Evolutionary conservation across 2,797 vertebrate species (phyloP).

Genomic region (Trachurus trachurus): DNA sequence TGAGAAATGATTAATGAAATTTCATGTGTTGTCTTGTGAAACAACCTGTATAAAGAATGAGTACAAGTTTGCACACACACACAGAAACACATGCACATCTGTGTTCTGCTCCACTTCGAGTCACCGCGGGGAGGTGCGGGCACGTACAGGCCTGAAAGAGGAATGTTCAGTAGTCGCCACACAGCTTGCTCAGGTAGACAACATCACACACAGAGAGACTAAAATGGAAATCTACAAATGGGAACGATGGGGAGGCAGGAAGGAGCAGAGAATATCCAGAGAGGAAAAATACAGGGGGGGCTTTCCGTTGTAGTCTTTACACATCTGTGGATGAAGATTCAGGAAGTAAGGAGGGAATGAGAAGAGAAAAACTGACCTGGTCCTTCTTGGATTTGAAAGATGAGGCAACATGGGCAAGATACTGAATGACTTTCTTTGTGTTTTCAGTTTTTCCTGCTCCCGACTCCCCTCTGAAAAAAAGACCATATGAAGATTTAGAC

Average conservation of each 20-base stretch:
- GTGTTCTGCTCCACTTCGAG: conserved; percentile 15
- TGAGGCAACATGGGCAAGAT: conserved; percentile 94
- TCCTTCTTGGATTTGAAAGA: conserved; percentile 98
- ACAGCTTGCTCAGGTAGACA: conserved; percentile 2
- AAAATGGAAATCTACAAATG: conserved; percentile 8
- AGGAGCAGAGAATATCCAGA: background rate
- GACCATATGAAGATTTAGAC: background rate
- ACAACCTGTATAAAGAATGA: background rate
- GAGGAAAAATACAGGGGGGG: background rate
- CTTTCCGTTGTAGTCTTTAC: background rate
- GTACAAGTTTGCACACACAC: background rate
- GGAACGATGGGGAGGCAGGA: background rate
- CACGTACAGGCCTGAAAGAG: conserved; percentile 72
- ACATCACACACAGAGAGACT: conserved; percentile 6
- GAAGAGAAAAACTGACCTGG: conserved; percentile 84
- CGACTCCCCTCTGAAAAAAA: conserved; percentile 91
- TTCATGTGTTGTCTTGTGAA: conserved; percentile 29
- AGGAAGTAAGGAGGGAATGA: background rate
- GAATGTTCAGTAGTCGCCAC: conserved; percentile 62
- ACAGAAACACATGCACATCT: background rate
- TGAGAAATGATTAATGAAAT: conserved; percentile 13
- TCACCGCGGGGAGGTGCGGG: conserved; percentile 25
- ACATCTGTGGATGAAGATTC: background rate
- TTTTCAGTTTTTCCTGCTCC: conserved; percentile 99
- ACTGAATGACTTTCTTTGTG: conserved; percentile 99